These are phyloP conservation scores for Anorthoa munda DNA, from an alignment of 2,888 invertebrate species.

Conservation along the genomic window DNA sequence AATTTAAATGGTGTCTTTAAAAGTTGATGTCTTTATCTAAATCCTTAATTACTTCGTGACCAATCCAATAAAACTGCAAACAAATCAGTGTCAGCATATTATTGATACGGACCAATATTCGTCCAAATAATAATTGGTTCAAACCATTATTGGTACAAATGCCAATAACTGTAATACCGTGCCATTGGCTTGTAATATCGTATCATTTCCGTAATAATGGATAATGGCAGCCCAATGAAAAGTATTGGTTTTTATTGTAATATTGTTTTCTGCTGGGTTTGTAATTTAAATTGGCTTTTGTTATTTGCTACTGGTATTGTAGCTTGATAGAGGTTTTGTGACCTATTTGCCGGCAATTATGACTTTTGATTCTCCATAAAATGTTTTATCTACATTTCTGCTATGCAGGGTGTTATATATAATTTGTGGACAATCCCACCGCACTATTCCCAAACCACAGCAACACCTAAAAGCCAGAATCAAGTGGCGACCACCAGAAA, in stretches of 20 bases:
- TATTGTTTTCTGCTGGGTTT: slow-evolving; percentile 37
- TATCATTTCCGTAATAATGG: slow-evolving; percentile 57
- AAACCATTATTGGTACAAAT: slow-evolving; percentile 43
- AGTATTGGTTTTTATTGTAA: slow-evolving; percentile 52
- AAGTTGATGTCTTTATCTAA: background rate
- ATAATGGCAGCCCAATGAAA: slow-evolving; percentile 56
- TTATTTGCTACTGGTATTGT: slow-evolving; percentile 23
- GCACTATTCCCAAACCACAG: too few relatives aligned
- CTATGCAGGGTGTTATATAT: too few relatives aligned
- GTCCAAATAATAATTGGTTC: slow-evolving; percentile 28
- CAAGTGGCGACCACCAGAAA: too few relatives aligned
- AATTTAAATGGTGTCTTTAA: background rate
- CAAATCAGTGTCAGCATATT: slow-evolving; percentile 21
- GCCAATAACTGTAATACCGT: slow-evolving; percentile 52
- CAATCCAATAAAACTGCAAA: slow-evolving; percentile 34
- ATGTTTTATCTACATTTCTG: too few relatives aligned
- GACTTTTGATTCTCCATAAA: too few relatives aligned
- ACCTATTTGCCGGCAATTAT: background rate
- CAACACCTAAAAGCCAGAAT: too few relatives aligned
- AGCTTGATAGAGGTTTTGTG: background rate
- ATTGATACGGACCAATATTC: slow-evolving; percentile 41
- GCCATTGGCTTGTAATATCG: slow-evolving; percentile 36
- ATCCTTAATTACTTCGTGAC: slow-evolving; percentile 15
- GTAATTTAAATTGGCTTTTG: slow-evolving; percentile 38
- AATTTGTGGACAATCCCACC: too few relatives aligned